These are phyloP conservation scores for Ommatoiulus sabulosus DNA, from an alignment of 2,888 invertebrate genomes.

Conservation along the genomic window DNA sequence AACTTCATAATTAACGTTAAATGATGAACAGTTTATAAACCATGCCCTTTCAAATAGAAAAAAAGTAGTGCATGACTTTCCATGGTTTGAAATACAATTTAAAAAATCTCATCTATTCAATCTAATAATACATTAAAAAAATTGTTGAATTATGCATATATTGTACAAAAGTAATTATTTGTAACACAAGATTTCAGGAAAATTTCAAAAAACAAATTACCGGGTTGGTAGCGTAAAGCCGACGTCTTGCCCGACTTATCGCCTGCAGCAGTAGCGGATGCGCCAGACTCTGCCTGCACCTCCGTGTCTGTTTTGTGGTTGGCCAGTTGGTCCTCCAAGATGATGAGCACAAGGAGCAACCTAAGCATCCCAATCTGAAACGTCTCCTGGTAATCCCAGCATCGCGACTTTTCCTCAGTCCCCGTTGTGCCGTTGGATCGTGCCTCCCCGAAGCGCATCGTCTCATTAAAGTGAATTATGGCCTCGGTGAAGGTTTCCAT, in stretches of 20 bases:
- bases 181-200: too few species aligned
- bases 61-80: too few species aligned
- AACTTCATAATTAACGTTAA: too few species aligned
- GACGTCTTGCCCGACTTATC: constrained; percentile 54
- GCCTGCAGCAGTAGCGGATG: background rate
- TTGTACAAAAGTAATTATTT: too few species aligned
- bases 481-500: constrained; percentile 78
- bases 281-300: constrained; percentile 44
- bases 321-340: constrained; percentile 79
- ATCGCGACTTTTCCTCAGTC: background rate
- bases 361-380: constrained; percentile 73
- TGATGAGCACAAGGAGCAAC: constrained; percentile 78
- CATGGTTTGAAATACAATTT: too few species aligned
- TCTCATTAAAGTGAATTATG: constrained; percentile 79
- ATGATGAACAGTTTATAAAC: too few species aligned
- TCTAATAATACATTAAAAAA: too few species aligned
- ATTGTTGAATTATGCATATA: too few species aligned
- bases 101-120: too few species aligned
- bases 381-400: constrained; percentile 74
- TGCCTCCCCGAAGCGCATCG: constrained; percentile 67
- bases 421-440: background rate
- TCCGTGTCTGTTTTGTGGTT: constrained; percentile 70
- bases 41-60: too few species aligned
- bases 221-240: constrained; percentile 57
- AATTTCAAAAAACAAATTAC: constrained; percentile 10